phyloP scores from a whole-genome alignment of 1,140 invertebrate species.

The Drosophila tropicalis region DNA sequence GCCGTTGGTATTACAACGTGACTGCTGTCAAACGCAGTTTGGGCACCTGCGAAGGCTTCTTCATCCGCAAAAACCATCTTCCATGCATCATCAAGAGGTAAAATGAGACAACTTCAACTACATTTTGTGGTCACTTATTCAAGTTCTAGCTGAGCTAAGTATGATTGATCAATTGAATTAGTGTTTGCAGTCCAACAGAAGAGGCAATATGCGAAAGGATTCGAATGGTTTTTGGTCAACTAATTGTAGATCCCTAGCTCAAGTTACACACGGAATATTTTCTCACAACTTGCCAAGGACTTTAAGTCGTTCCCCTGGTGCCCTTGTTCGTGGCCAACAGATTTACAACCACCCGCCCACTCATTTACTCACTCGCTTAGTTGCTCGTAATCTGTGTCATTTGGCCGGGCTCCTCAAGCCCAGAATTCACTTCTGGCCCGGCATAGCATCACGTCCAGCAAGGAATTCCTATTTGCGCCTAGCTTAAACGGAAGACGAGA shows the following conservation, averaged over 20 bases:
- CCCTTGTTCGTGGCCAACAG: background rate
- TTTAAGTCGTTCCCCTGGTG: background rate
- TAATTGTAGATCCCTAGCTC: constrained; percentile 24
- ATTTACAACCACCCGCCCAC: background rate
- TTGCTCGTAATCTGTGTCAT: constrained; percentile 69
- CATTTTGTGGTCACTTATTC: constrained; percentile 21
- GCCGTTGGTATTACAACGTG: constrained; percentile 28
- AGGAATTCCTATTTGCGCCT: constrained; percentile 74
- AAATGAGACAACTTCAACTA: constrained; percentile 14
- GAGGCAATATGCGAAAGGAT: background rate
- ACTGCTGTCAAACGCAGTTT: constrained; percentile 59
- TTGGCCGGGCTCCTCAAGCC: constrained; percentile 31
- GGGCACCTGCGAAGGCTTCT: constrained; percentile 68
- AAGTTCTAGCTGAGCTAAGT: background rate
- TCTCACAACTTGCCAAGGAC: constrained; percentile 5
- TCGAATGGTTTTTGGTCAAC: background rate
- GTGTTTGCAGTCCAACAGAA: background rate
- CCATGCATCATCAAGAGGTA: constrained; percentile 36
- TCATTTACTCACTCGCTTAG: constrained; percentile 22
- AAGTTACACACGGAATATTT: constrained; percentile 10
- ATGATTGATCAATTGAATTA: background rate
- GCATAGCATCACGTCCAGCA: constrained; percentile 60
- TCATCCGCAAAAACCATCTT: background rate
- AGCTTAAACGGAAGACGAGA: background rate
- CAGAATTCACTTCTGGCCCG: constrained; percentile 25